Evolutionary conservation across 1,140 invertebrate species (phyloP), one percentile per base, ranked within the genome.

Genomic region (Oryzaephilus surinamensis): DNA sequence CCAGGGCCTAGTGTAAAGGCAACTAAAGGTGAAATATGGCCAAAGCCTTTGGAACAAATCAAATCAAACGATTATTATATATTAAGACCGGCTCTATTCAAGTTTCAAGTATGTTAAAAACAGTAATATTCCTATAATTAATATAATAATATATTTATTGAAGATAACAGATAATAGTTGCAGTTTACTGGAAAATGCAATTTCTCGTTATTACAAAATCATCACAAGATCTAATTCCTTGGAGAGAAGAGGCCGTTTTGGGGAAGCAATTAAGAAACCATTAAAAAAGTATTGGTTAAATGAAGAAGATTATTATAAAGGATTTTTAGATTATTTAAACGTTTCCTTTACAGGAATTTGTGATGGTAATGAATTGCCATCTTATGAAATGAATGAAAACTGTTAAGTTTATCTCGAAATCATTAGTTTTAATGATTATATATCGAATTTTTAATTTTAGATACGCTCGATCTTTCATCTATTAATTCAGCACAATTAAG

Each of bases 351-450:
- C 58, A 12, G 52, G 55, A 8, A 54, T 61, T 2, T 84, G 79
- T 52, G 60, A 65, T 31, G 60, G 65, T 4, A 64, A 68, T 41
- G 59, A 66, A 1, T 66, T 68, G 35, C 82, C 82, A 0, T 51
- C 71, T 42, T 57, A 74, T n/a, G 41, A 68, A 6, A 84, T 84
- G 74, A 69, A 79, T 54, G 83, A 88, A 62, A 67, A 69, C 45
- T 84, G 81, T 81, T 65, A 73, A 71, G 71, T 50, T 42, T 36
- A 21, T 6, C 20, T 1, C 20, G n/a, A n/a, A n/a, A n/a, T n/a
- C n/a, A n/a, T n/a, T n/a, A n/a, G n/a, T 16, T 36, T 26, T 14
- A 41, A 38, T 33, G 36, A 3, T 13, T 26, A 13, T 30, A 18
- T 15, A 35, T 43, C 29, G 33, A 45, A 19, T 45, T 44, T 52